Evolutionary conservation across 2,888 invertebrate species (phyloP).

Genomic region (Dolichopus griseipennis): DNA sequence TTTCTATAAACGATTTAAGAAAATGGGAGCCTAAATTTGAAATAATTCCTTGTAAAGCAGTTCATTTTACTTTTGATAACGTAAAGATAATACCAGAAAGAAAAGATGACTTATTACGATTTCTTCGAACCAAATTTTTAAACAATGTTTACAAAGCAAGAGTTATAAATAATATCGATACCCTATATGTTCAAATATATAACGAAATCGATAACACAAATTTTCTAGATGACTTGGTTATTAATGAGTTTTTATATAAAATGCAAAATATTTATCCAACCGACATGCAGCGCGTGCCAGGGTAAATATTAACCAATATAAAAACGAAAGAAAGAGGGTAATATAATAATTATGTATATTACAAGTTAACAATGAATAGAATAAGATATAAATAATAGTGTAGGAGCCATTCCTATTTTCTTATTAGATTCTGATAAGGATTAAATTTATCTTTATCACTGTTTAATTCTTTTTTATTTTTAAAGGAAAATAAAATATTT

Average conservation of each 20-base stretch:
- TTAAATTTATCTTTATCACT: no score
- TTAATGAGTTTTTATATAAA: background rate
- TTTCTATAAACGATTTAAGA: background rate
- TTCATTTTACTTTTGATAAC: background rate
- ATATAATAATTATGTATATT: no score
- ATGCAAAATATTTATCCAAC: no score
- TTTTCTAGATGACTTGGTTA: background rate
- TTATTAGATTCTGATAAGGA: no score
- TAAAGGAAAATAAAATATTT: no score
- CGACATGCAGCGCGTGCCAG: no score
- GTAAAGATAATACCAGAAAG: background rate
- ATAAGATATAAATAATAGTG: no score
- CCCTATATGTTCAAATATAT: background rate
- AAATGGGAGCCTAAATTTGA: slow-evolving; percentile 4
- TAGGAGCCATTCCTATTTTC: no score
- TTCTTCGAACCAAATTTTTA: background rate
- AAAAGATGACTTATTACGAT: background rate
- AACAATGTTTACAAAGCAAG: background rate
- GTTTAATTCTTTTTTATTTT: no score
- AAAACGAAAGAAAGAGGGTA: no score
- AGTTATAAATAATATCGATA: background rate
- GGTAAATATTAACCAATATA: no score
- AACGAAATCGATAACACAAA: background rate
- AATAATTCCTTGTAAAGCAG: background rate
- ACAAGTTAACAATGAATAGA: no score